Evolutionary conservation across 2,113 vertebrate species (phyloP), one percentile per base, ranked within the genome.

Genomic region (Gasterosteus nipponicus): DNA sequence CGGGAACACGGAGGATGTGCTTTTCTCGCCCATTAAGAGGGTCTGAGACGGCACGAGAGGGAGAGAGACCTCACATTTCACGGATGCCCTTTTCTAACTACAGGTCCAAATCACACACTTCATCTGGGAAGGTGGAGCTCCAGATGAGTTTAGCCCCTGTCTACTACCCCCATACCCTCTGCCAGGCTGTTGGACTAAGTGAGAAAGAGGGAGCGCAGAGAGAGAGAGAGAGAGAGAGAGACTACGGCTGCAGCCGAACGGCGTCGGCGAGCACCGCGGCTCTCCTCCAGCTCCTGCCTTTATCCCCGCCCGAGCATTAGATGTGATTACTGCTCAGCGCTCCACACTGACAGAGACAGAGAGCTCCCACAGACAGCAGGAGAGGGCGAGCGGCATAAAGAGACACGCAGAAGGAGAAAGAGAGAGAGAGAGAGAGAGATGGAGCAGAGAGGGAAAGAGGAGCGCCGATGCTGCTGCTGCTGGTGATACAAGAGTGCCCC

Each of bases 401-500:
- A 84, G 70, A 85, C 74, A 86, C 39, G 47, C 47, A 46, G 71
- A 59, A 75, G 51, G 80, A 65, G 77, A 71, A 61, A 59, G 57
- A 69, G 63, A 42, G 69, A 60, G n/a, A n/a, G n/a, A 54, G 63
- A 70, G 64, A 68, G 65, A 72, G 64, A 29, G 68, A 42, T 33
- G 14, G 35, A 49, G 64, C 53, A 35, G 46, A 44, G 78, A 86
- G 79, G 54, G 61, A 74, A 72, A 82, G 70, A 75, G 68, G 53
- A 83, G 83, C 74, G 74, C 41, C 8, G 53, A 64, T 19, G 57
- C 64, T 33, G 49, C 68, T 22, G 54, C 63, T 38, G 83, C 80
- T 93, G 84, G 89, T 92, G 89, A 95, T 95, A 93, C 96, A 97
- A 98, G 95, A 97, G 86, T 97, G 96, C 95, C 97, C 96, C 95